phyloP scores from a whole-genome alignment of 2,888 invertebrate genomes.

The Ochropleura leucogaster region DNA sequence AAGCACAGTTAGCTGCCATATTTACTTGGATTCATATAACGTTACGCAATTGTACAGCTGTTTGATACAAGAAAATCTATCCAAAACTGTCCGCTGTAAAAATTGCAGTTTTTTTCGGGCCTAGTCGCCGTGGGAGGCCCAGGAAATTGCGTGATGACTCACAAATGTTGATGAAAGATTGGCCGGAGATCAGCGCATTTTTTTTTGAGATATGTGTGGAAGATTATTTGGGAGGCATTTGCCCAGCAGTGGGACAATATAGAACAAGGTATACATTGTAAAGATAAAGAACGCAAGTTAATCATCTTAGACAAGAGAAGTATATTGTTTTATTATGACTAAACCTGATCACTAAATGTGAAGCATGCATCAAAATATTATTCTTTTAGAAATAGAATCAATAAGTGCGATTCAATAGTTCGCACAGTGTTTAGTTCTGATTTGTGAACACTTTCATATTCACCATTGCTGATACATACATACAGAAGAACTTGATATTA shows the following conservation, averaged over 20 bases:
- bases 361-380: slow-evolving; percentile 8
- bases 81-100: neutral
- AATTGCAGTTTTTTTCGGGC: too few species aligned
- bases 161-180: too few species aligned
- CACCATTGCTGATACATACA: slow-evolving; percentile 32
- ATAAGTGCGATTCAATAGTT: slow-evolving; percentile 19
- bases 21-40: neutral
- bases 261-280: too few species aligned
- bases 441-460: slow-evolving; percentile 50
- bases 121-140: too few species aligned
- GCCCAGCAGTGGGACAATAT: too few species aligned
- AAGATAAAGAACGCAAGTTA: neutral
- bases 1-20: neutral
- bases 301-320: neutral
- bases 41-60: neutral
- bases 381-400: slow-evolving; percentile 14
- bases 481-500: slow-evolving; percentile 42
- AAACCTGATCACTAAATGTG: slow-evolving; percentile 9
- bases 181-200: too few species aligned
- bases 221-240: too few species aligned
- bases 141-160: too few species aligned
- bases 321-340: neutral
- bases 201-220: too few species aligned
- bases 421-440: slow-evolving; percentile 31
- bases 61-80: neutral